Base-by-base conservation (phyloP, 2,797 vertebrate genomes). In the Gallirallus australis region DNA sequence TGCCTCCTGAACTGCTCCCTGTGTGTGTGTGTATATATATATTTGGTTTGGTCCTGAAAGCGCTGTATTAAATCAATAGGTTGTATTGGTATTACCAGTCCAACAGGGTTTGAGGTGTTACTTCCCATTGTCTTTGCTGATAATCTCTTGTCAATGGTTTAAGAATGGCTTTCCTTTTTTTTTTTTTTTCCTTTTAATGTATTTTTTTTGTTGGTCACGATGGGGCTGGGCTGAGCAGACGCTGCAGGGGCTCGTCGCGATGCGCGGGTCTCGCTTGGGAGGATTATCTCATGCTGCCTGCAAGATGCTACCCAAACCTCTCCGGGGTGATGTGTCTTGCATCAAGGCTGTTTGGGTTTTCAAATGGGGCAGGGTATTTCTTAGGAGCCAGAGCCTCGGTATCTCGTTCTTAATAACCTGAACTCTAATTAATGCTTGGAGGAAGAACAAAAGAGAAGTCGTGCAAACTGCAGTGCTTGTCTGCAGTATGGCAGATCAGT, bases 261-360 rank as follows among this genome's bases (percentile, higher is more conserved):
- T 69, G 28, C 23, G 0, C 11, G 16, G 39, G 31, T 33, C 91
- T 96, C 40, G 17, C 70, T 77, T 68, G 0, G 24, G 21, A 63
- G 93, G 60, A 76, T 97, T 93, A 85, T n/a, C 65, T 85, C 83
- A 30, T 87, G 42, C 40, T 86, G 52, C 61, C 68, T 72, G 68
- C 85, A 63, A 72, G 94, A 79, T 79, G 91, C 92, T 73, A 75
- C 79, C 47, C 92, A 31, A 21, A 18, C 31, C 80, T 60, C 77
- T 20, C 45, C 7, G 12, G 42, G 59, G 35, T 71, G 33, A 47
- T n/a, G 23, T 4, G 19, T 37, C 13, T 89, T 7, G 6, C 11
- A 68, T 61, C 4, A 3, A 31, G 18, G 50, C 37, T 35, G 4
- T 31, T 75, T 9, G 30, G 45, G 2, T 23, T 87, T 88, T 57